Base-by-base conservation (phyloP, 2,888 invertebrate genomes). In the Cephus pygmeus region DNA sequence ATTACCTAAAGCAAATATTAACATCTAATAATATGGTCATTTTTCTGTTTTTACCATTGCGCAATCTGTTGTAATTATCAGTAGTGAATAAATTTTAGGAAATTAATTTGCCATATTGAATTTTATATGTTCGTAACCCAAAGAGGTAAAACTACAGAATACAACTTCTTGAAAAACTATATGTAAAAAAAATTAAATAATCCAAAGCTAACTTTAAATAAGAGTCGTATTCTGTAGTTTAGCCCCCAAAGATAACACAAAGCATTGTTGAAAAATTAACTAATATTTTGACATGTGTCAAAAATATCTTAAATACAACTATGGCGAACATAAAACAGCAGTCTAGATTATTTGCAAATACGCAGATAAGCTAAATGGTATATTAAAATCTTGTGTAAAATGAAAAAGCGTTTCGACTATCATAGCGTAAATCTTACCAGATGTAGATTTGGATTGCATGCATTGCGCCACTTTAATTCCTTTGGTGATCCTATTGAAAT, bases 391-490 rank as follows among this genome's bases (percentile, higher is more conserved):
- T 12, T 15, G 3, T 23, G 23, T 71, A 30, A 71, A 34, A 33
- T 56, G 2, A 30, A 34, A 35, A 31, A 75, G 69, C 77, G 36
- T 33, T n/a, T 79, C 34, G 3, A 34, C n/a, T 33, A 33, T 34
- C 35, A 56, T 11, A 23, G 30, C 31, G 34, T 34, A 15, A 77
- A 77, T 84, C 92, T 92, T 90, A 93, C 94, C 93, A 81, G 92
- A 92, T 15, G 93, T 86, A 12, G 89, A 92, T 83, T 93, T 93
- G 1, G 93, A 92, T 74, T 94, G 92, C 94, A 94, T 94, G 82
- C 94, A 94, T 84, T 94, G 92, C 79, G 94, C 93, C 75, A 94
- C 93, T 89, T 92, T 92, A 73, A 94, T 90, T 73, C 93, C 94
- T 81, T 91, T 92, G 11, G 93, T 89, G 56, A 94, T 89, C 82